Evolutionary conservation across 2,797 vertebrate species (phyloP).

Genomic region (Botia almorhae): DNA sequence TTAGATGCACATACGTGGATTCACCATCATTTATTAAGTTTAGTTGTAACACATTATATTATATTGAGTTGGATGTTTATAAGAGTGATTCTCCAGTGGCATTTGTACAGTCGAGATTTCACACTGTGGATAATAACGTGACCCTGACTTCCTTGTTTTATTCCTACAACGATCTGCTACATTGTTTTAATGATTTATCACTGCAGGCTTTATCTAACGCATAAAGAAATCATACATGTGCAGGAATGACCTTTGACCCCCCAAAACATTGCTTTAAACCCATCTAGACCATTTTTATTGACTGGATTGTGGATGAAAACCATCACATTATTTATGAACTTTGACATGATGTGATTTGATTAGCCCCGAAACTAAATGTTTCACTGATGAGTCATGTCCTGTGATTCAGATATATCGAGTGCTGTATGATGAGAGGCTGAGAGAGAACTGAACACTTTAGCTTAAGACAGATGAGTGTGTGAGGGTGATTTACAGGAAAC

Average conservation of each 20-base stretch:
- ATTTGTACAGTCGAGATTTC: background rate
- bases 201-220: background rate
- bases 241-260: background rate
- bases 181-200: slow-evolving; percentile 18
- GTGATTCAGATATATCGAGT: slow-evolving; percentile 20
- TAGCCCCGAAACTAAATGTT: slow-evolving; percentile 19
- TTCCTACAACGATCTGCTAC: slow-evolving; percentile 10
- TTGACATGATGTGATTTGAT: slow-evolving; percentile 38
- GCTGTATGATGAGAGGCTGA: background rate
- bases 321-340: slow-evolving; percentile 10
- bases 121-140: background rate
- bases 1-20: slow-evolving; percentile 11
- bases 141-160: background rate
- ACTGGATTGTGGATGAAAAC: slow-evolving; percentile 6
- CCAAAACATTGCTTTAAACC: slow-evolving; percentile 10
- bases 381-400: slow-evolving; percentile 24
- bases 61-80: background rate
- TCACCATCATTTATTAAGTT: slow-evolving; percentile 21
- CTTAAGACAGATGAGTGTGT: background rate
- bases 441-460: slow-evolving; percentile 20
- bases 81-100: background rate
- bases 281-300: background rate
- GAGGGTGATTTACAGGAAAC: slow-evolving; percentile 15
- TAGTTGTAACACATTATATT: background rate
- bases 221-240: background rate